phyloP scores from a whole-genome alignment of 2,113 vertebrate genomes.

The Corvus moneduloides region DNA sequence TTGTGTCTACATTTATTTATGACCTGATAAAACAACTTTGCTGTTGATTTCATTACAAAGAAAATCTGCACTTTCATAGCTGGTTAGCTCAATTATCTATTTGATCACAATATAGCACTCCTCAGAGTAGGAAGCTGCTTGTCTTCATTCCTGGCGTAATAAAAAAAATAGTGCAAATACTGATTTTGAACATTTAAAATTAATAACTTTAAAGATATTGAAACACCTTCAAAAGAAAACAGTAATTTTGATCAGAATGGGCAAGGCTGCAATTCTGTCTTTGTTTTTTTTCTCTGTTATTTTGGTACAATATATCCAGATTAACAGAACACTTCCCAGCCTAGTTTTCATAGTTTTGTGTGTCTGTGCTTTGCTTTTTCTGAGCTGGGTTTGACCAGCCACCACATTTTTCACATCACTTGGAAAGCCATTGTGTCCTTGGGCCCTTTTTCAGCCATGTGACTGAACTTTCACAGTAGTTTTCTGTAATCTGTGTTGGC shows the following conservation, averaged over 20 bases:
- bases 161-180: neutral
- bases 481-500: constrained; percentile 27
- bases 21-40: neutral
- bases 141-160: neutral
- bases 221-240: neutral
- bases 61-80: neutral
- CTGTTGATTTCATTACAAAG: neutral
- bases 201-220: neutral
- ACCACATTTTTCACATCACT: neutral
- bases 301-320: neutral
- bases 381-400: neutral
- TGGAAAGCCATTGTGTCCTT: neutral
- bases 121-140: neutral
- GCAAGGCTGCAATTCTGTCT: neutral
- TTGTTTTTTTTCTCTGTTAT: neutral
- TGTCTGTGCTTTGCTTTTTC: neutral
- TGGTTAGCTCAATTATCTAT: neutral
- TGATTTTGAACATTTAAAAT: neutral
- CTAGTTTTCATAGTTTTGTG: neutral
- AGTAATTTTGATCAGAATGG: neutral
- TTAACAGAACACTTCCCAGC: neutral
- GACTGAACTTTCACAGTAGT: neutral
- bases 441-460: neutral
- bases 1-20: neutral
- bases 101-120: neutral